phyloP scores from a whole-genome alignment of 2,888 invertebrate species.

The Erannis defoliaria region DNA sequence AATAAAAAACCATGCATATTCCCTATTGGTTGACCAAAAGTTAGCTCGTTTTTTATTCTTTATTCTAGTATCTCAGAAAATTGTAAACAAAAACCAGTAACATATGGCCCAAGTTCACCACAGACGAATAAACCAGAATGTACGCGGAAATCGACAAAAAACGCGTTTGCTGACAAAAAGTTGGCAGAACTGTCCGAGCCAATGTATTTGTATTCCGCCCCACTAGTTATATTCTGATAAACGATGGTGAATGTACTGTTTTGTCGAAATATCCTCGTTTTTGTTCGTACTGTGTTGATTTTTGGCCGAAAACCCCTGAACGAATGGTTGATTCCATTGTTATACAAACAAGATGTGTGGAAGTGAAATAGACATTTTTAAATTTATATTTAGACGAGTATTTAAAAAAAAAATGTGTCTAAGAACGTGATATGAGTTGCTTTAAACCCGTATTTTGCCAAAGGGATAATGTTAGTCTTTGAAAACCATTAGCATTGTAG shows the following conservation, averaged over 20 bases:
- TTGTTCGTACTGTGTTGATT: conserved; percentile 54
- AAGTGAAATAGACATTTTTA: not conserved
- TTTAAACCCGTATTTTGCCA: too few species aligned
- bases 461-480: too few species aligned
- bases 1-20: too few species aligned
- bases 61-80: not conserved
- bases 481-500: too few species aligned
- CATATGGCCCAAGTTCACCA: conserved; percentile 40
- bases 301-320: conserved; percentile 46
- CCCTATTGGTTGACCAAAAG: too few species aligned
- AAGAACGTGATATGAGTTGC: too few species aligned
- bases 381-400: too few species aligned
- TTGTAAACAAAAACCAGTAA: conserved; percentile 32
- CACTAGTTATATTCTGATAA: conserved; percentile 83
- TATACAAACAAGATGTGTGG: conserved; percentile 2
- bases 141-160: conserved; percentile 41
- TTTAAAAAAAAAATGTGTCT: too few species aligned
- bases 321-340: conserved; percentile 24
- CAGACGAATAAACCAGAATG: conserved; percentile 29
- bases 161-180: conserved; percentile 48
- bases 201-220: conserved; percentile 74
- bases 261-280: conserved; percentile 58
- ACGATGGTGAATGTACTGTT: conserved; percentile 74
- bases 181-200: conserved; percentile 68
- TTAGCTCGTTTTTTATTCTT: not conserved